Base-by-base conservation (phyloP, 1,140 invertebrate species). In the Bombyx mandarina region DNA sequence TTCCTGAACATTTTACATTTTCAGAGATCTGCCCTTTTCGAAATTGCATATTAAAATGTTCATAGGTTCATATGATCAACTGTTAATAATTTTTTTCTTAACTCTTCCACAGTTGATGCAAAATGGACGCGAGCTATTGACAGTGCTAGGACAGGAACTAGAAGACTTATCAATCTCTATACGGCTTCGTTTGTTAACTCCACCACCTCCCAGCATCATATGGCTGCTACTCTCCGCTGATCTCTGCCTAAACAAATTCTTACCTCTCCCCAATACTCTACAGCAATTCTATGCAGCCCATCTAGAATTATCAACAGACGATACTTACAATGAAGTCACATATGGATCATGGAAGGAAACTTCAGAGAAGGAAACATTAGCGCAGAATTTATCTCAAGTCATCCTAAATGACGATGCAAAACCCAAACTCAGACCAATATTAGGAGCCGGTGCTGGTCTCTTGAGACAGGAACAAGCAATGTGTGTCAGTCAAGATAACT, bases 211-310 rank as follows among this genome's bases (percentile, higher is more conserved):
- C 56, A 78, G 77, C 63, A 82, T 81, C 18, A 79, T 86, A 54
- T 87, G 84, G 84, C 70, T 87, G 0, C 65, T 86, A 1, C 64
- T 87, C 0, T 82, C 81, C 2, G 74, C 82, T 0, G 84, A 87
- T 48, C 57, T 87, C 9, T 86, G 82, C 45, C 69, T 86, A 0
- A 87, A 87, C 69, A 87, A 87, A 52, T 87, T 87, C 60, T 71
- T 87, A 1, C 84, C 84, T 0, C 61, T 87, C 6, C 84, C 84
- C 0, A 84, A 85, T 56, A 82, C 73, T 0, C 44, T 87, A 7
- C 84, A 87, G 50, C 81, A 86, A 63, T 86, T 87, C 71, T 87
- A 87, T 50, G 84, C 84, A 0, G 70, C 82, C 0, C 78, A 87
- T 48, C 54, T 87, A 6, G 81, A 87, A 10, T 52, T 87, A 6